These are phyloP conservation scores for Poicephalus meyeri DNA, from an alignment of 2,113 vertebrate genomes.

Conservation along the genomic window DNA sequence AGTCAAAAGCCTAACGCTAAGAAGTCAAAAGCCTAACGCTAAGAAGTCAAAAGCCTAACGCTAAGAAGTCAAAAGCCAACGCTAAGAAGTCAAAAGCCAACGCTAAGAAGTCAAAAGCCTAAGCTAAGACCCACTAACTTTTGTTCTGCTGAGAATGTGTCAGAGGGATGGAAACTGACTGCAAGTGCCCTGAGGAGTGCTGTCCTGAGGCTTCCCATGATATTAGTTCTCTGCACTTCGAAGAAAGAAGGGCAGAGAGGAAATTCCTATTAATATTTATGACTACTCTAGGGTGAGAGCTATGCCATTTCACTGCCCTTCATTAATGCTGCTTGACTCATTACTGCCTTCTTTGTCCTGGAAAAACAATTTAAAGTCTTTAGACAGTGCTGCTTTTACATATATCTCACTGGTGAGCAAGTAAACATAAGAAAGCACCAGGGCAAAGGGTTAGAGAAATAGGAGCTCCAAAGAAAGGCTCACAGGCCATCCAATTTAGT, in stretches of 20 bases:
- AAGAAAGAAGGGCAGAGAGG: background rate
- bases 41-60: too few species aligned
- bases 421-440: background rate
- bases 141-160: background rate
- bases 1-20: too few species aligned
- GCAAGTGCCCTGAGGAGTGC: background rate
- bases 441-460: background rate
- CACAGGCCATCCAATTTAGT: background rate
- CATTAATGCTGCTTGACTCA: background rate
- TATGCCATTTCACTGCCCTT: background rate
- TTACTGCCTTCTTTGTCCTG: background rate
- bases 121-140: too few species aligned
- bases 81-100: too few species aligned
- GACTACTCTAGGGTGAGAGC: background rate
- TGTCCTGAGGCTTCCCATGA: background rate
- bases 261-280: slow-evolving; percentile 11
- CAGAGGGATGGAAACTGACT: background rate
- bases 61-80: too few species aligned
- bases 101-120: too few species aligned
- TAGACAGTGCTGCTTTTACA: background rate
- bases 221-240: fast-evolving
- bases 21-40: too few species aligned
- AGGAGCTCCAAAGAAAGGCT: background rate
- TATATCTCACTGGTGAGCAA: background rate
- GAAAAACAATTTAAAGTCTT: background rate